phyloP scores from a whole-genome alignment of 1,140 invertebrate species.

The Lamellibrachia luymesi region DNA sequence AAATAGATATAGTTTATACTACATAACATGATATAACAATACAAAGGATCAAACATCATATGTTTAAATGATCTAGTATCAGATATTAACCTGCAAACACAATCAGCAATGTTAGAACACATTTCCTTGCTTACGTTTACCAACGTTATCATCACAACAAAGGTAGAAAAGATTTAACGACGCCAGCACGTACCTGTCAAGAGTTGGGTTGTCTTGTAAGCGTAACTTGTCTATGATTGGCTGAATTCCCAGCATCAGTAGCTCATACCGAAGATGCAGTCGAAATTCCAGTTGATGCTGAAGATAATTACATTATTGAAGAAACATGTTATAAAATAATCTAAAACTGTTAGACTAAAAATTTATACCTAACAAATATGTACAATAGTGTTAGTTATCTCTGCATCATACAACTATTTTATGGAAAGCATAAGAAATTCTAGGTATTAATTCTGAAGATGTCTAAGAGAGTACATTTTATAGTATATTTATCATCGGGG shows the following conservation, averaged over 20 bases:
- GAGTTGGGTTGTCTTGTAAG: conserved; percentile 87
- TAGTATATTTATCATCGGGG: not conserved
- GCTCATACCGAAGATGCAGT: conserved; percentile 91
- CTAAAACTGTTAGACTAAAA: not conserved
- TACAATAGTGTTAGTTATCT: not conserved
- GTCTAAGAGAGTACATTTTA: not conserved
- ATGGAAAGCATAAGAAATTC: not conserved
- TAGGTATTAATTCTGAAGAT: not conserved
- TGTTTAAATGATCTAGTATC: too few relatives aligned
- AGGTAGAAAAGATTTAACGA: not conserved
- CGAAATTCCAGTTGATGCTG: conserved; percentile 90
- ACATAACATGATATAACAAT: too few relatives aligned
- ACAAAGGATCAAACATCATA: too few relatives aligned
- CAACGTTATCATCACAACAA: not conserved
- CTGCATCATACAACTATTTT: not conserved
- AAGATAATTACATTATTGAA: conserved; percentile 21
- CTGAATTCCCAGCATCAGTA: conserved; percentile 94
- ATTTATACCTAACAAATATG: not conserved
- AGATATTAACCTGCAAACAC: too few relatives aligned
- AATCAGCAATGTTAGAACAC: too few relatives aligned
- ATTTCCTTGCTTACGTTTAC: too few relatives aligned
- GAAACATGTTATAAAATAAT: not conserved
- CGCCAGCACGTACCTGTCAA: conserved; percentile 67
- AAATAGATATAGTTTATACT: too few relatives aligned
- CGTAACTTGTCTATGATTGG: conserved; percentile 91